Evolutionary conservation across 2,888 invertebrate genomes (phyloP).

Genomic region (Ellobium chinense): DNA sequence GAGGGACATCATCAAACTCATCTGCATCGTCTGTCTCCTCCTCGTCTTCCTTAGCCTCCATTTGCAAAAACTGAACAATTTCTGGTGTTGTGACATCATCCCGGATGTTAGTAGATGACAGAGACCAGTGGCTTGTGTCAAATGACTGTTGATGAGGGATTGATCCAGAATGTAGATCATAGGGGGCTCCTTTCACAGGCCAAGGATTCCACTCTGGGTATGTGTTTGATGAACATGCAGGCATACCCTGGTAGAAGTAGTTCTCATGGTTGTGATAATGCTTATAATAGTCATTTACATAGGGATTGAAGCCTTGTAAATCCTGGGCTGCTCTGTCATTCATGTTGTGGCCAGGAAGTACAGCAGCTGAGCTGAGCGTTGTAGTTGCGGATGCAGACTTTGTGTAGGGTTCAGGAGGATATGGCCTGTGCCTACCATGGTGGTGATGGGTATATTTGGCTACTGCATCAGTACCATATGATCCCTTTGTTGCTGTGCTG

Average conservation of each 20-base stretch:
- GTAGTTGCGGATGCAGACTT: neutral
- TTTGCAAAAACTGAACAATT: constrained; percentile 2
- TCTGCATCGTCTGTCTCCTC: constrained; percentile 48
- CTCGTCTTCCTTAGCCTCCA: constrained; percentile 13
- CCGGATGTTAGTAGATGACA: constrained; percentile 7
- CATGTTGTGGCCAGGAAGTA: neutral
- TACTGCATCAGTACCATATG: constrained; percentile 2
- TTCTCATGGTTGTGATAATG: constrained; percentile 13
- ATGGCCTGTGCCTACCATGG: neutral
- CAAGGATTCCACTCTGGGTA: constrained; percentile 2
- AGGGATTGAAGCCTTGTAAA: neutral
- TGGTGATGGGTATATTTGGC: neutral
- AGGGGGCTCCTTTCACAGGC: neutral
- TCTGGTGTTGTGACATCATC: constrained; percentile 12
- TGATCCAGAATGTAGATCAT: neutral
- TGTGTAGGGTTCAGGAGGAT: neutral
- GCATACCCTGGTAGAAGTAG: neutral
- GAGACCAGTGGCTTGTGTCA: neutral
- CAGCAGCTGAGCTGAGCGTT: neutral
- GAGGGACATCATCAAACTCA: constrained; percentile 33
- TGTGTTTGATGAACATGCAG: neutral
- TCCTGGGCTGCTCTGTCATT: neutral
- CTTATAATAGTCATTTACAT: neutral
- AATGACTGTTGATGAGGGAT: neutral
- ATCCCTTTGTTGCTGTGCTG: neutral